Percentiles rank a stretch among this genome's conserved stretches.
Conservation (phyloP, 1,140 invertebrate genomes). For the Sminthurinus signatus region DNA sequence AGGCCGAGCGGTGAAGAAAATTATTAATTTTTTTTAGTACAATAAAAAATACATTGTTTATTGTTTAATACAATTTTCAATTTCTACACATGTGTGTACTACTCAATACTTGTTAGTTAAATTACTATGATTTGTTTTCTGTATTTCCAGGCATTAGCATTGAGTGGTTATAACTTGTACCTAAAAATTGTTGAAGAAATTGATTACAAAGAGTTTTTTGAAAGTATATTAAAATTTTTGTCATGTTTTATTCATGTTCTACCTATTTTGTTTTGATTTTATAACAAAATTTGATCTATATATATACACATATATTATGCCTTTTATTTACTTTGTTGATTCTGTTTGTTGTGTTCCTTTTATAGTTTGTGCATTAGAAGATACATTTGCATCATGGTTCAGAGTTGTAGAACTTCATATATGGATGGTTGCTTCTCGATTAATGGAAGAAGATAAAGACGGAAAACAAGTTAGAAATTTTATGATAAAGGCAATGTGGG, state of each 20-base stretch:
- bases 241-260: neutral
- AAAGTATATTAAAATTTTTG: constrained; percentile 22
- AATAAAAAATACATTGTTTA: neutral
- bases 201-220: constrained; percentile 38
- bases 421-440: constrained; percentile 69
- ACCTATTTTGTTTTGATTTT: neutral
- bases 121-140: neutral
- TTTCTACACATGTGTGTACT: neutral
- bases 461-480: constrained; percentile 64
- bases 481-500: constrained; percentile 71
- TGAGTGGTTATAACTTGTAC: constrained; percentile 26
- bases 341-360: constrained; percentile 44
- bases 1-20: too few species aligned
- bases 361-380: constrained; percentile 60
- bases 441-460: constrained; percentile 66
- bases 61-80: neutral
- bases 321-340: too few species aligned
- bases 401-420: constrained; percentile 73
- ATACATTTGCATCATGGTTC: constrained; percentile 80
- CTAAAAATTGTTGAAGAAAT: constrained; percentile 38
- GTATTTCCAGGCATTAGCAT: constrained; percentile 22
- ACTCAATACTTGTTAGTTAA: neutral
- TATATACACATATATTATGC: too few species aligned
- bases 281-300: neutral
- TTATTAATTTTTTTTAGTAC: constrained; percentile 6